Evolutionary conservation across 2,888 invertebrate species (phyloP), one percentile per base, ranked within the genome.

Genomic region (Brachypalpus laphriformis): DNA sequence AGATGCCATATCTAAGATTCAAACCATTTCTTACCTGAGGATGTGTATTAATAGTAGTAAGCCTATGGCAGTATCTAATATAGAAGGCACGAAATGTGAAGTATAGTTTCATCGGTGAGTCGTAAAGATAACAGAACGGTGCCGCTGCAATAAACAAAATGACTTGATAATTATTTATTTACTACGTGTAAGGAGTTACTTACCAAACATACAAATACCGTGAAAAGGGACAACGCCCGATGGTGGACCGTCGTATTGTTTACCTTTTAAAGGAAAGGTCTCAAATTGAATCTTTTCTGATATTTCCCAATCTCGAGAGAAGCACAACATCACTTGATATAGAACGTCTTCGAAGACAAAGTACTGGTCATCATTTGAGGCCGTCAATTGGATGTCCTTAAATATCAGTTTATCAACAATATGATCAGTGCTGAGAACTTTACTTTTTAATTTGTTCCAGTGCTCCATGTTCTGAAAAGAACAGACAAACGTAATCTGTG

Each of bases 131-230:
- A 91, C 98, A 98, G 90, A 99, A 96, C 0, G 98, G 98, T 0
- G 98, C 97, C 56, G 98, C 98, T 98, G 92, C 42, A 87, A 93
- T 92, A 82, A 83, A 87, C 28, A 51, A 16, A 20, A 16, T 5
- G 47, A 9, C 1, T n/a, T 28, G 16, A n/a, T 11, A 1, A n/a
- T n/a, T n/a, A 49, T 40, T 3, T 1, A 1, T 47, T 42, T 37
- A 40, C 3, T 7, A 34, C 6, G 9, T 34, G 20, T 22, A 0
- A 7, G 1, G 22, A 16, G 8, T 14, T 37, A 65, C 94, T 92
- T 93, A 98, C 98, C 97, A 91, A 98, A 98, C 98, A 99, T 98
- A 18, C 98, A 96, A 91, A 99, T 98, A 0, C 98, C 98, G 91
- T 99, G 98, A 92, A 98, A 98, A 0, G 98, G 98, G 87, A 99